phyloP scores from a whole-genome alignment of 2,797 vertebrate species.

The Takifugu rubripes region DNA sequence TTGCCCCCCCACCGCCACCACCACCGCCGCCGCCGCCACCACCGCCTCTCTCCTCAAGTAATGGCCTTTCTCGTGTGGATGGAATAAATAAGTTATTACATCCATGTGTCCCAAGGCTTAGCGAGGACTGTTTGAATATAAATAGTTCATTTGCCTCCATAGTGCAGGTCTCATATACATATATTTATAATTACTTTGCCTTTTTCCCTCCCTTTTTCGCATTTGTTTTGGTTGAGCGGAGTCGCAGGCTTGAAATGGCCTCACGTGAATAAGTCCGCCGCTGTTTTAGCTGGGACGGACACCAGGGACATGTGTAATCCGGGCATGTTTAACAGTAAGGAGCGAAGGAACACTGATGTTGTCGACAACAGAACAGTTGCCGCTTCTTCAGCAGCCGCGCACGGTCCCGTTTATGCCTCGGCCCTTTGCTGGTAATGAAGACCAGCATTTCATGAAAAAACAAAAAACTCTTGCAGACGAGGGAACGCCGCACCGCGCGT shows the following conservation, averaged over 20 bases:
- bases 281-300: slow-evolving; percentile 28
- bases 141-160: slow-evolving; percentile 58
- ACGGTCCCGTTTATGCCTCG: no score
- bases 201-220: slow-evolving; percentile 5
- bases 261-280: slow-evolving; percentile 41
- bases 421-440: neutral
- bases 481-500: slow-evolving; percentile 8
- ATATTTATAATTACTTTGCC: slow-evolving; percentile 55
- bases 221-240: slow-evolving; percentile 51
- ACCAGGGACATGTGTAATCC: slow-evolving; percentile 17
- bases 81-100: slow-evolving; percentile 68
- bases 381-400: no score
- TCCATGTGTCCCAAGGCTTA: slow-evolving; percentile 59
- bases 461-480: slow-evolving; percentile 7
- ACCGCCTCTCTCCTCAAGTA: slow-evolving; percentile 23
- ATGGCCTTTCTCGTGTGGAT: slow-evolving; percentile 50
- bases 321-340: slow-evolving; percentile 8
- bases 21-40: neutral
- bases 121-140: slow-evolving; percentile 61
- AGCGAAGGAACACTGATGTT: slow-evolving; percentile 16
- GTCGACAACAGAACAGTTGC: slow-evolving; percentile 4
- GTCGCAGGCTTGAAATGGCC: slow-evolving; percentile 49
- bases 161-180: slow-evolving; percentile 34
- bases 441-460: slow-evolving; percentile 17
- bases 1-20: neutral